Evolutionary conservation across 2,888 invertebrate genomes (phyloP).

Genomic region (Iphiclides podalirius): DNA sequence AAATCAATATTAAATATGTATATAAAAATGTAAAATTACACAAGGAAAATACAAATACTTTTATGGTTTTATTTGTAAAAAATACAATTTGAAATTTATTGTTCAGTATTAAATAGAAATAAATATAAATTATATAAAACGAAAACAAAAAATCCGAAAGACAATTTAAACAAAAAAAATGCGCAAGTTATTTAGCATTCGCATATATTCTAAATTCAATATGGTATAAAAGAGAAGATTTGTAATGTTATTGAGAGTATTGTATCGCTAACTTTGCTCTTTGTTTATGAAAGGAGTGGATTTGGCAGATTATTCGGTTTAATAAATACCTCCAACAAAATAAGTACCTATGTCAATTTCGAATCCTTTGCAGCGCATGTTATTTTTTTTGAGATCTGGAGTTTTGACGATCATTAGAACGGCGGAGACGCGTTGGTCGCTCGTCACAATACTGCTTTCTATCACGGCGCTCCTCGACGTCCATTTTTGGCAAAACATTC

Average conservation of each 20-base stretch:
- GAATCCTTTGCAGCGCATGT: slow-evolving; percentile 25
- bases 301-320: too few species aligned
- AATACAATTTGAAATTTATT: slow-evolving; percentile 26
- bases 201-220: too few species aligned
- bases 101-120: slow-evolving; percentile 29
- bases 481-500: slow-evolving; percentile 49
- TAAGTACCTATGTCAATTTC: too few species aligned
- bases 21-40: background rate
- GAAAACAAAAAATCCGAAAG: slow-evolving; percentile 12
- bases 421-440: slow-evolving; percentile 58
- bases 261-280: too few species aligned
- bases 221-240: too few species aligned
- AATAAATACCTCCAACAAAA: too few species aligned
- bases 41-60: background rate
- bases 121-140: slow-evolving; percentile 23
- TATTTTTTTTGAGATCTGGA: slow-evolving; percentile 43
- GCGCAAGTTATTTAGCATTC: too few species aligned
- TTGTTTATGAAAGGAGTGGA: too few species aligned
- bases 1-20: too few species aligned
- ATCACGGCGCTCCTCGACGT: slow-evolving; percentile 50
- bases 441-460: slow-evolving; percentile 53
- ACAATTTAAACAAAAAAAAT: too few species aligned
- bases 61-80: slow-evolving; percentile 16
- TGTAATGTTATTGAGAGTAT: too few species aligned
- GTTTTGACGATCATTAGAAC: slow-evolving; percentile 45